Percentiles rank a stretch among this genome's conserved stretches.
phyloP scores from a whole-genome alignment of 2,888 invertebrate species.

The Camptogramma bilineatum region DNA sequence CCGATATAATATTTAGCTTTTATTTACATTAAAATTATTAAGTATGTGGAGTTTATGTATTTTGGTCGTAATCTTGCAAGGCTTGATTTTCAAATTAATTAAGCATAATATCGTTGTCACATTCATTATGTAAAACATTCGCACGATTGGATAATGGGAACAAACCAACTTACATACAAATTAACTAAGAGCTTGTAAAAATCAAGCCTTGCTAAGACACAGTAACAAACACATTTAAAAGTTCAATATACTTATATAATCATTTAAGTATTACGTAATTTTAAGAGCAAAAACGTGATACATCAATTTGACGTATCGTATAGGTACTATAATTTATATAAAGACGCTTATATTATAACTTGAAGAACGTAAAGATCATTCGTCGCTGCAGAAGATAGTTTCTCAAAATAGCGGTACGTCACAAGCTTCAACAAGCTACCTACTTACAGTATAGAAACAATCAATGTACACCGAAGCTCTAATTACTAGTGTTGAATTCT shows the following conservation, averaged over 20 bases:
- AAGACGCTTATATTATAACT: not conserved
- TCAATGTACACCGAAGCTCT: not conserved
- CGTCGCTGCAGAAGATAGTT: not conserved
- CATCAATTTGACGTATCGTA: not conserved
- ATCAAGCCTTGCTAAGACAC: not conserved
- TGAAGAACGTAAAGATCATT: not conserved
- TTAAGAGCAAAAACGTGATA: not conserved
- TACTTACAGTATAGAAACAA: not conserved
- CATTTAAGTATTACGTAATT: not conserved
- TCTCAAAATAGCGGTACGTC: not conserved
- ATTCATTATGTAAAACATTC: not conserved
- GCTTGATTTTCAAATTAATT: conserved; percentile 2
- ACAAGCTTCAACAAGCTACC: conserved; percentile 1
- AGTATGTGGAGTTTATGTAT: conserved; percentile 31
- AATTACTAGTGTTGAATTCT: too few relatives aligned
- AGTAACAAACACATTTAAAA: not conserved
- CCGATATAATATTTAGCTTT: conserved; percentile 30
- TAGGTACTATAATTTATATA: not conserved
- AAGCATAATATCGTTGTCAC: not conserved
- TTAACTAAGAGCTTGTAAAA: not conserved
- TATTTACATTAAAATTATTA: conserved; percentile 30
- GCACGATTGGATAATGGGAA: not conserved
- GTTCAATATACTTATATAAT: not conserved
- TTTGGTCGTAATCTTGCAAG: conserved; percentile 32
- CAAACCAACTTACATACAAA: not conserved